phyloP scores from a whole-genome alignment of 2,113 vertebrate species.

The Megatriorchis doriae region DNA sequence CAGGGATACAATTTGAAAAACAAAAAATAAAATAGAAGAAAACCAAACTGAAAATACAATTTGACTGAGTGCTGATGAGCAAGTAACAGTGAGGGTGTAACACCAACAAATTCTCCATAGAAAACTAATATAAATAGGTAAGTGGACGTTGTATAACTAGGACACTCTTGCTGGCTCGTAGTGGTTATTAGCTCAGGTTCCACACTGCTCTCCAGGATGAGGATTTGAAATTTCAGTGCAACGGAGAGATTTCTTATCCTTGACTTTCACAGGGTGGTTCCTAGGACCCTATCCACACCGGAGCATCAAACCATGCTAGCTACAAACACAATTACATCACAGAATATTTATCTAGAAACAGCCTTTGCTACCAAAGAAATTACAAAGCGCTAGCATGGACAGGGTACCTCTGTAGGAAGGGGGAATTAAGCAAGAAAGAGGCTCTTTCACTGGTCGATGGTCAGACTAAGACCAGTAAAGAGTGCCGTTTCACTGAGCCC shows the following conservation, averaged over 20 bases:
- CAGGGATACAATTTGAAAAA: background rate
- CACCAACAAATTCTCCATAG: conserved; percentile 12
- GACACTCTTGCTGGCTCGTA: conserved; percentile 46
- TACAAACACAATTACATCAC: conserved; percentile 59
- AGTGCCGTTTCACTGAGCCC: conserved; percentile 38
- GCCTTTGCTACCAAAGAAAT: conserved; percentile 53
- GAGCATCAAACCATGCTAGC: conserved; percentile 62
- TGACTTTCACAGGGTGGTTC: conserved; percentile 3
- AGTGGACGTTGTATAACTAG: conserved; percentile 15
- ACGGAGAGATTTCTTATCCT: conserved; percentile 39
- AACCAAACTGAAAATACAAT: background rate
- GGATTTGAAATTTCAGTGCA: conserved; percentile 57
- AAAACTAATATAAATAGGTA: background rate
- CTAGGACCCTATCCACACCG: conserved; percentile 41
- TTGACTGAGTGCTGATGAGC: background rate
- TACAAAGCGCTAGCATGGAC: conserved; percentile 60
- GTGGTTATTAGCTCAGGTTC: conserved; percentile 52
- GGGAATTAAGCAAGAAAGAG: conserved; percentile 24
- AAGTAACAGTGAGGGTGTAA: conserved; percentile 7
- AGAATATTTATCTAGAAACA: conserved; percentile 56
- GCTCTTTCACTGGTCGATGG: background rate
- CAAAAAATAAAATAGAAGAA: background rate
- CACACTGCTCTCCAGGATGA: conserved; percentile 62
- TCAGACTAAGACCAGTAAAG: conserved; percentile 40
- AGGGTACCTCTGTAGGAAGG: conserved; percentile 44